phyloP scores from a whole-genome alignment of 2,888 invertebrate species.

The Labia minor region DNA sequence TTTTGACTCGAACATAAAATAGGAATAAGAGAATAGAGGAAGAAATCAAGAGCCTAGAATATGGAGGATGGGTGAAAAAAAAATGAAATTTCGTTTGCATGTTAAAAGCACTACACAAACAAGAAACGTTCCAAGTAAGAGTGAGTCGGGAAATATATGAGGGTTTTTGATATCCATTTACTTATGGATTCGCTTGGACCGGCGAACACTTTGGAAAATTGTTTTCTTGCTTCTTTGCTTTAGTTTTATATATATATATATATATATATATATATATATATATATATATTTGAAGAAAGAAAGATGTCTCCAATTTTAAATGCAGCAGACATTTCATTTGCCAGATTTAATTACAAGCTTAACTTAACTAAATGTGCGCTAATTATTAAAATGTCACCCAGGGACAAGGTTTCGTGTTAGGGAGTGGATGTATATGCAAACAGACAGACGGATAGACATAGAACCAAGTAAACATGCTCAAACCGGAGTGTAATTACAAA shows the following conservation, averaged over 20 bases:
- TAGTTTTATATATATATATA: neutral
- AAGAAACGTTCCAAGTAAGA: neutral
- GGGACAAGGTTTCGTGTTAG: too few relatives aligned
- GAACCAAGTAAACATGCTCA: too few relatives aligned
- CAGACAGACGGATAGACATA: too few relatives aligned
- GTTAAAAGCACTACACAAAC: neutral
- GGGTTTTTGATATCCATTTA: neutral
- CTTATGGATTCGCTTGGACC: neutral
- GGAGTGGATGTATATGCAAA: too few relatives aligned
- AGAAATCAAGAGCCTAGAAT: too few relatives aligned
- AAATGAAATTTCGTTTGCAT: conserved; percentile 5
- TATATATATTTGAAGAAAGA: neutral
- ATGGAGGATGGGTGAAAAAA: neutral
- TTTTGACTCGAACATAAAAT: neutral
- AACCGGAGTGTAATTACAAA: too few relatives aligned
- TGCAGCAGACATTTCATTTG: too few relatives aligned
- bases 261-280: neutral
- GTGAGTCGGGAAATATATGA: neutral
- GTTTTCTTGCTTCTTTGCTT: neutral
- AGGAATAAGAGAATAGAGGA: neutral
- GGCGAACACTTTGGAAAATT: neutral
- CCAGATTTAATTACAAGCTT: neutral
- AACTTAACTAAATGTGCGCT: neutral
- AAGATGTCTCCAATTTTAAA: too few relatives aligned
- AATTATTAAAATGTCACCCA: conserved; percentile 1